Conservation (phyloP, 2,797 vertebrate species). For the Rhinatrema bivittatum region DNA sequence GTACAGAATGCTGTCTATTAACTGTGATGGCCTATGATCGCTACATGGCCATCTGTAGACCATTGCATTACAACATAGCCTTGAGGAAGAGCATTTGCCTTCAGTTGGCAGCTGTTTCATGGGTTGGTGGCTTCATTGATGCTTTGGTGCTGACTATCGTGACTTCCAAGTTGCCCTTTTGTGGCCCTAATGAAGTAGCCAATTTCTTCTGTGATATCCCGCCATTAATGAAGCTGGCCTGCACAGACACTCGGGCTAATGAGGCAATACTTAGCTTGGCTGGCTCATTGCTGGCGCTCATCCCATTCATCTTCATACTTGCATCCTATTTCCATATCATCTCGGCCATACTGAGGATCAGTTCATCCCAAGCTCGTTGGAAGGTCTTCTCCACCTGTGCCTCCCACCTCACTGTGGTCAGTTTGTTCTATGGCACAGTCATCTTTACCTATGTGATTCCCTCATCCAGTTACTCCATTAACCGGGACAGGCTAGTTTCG, state of each 20-base stretch:
- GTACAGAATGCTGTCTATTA: conserved; percentile 12
- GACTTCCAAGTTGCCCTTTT: conserved; percentile 12
- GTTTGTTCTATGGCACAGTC: conserved; percentile 11
- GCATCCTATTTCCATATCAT: conserved; percentile 11
- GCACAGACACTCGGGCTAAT: conserved; percentile 5
- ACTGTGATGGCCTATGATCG: conserved; percentile 15
- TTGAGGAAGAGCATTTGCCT: conserved; percentile 7
- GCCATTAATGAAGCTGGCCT: conserved; percentile 10
- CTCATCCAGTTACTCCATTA: not conserved
- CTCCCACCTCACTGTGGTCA: conserved; percentile 11
- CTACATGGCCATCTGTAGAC: conserved; percentile 15
- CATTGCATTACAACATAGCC: conserved; percentile 9
- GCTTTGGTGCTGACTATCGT: conserved; percentile 11
- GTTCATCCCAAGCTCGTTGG: not conserved
- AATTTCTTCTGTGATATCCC: conserved; percentile 16
- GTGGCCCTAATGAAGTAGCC: conserved; percentile 14
- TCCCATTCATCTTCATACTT: conserved; percentile 5
- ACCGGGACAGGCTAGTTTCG: conserved; percentile 13
- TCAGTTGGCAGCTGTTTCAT: not conserved
- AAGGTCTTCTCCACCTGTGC: conserved; percentile 15
- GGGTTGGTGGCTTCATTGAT: conserved; percentile 6
- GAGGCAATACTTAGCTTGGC: conserved; percentile 8
- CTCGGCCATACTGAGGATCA: conserved; percentile 6
- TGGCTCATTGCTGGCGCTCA: conserved; percentile 5
- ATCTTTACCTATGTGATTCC: conserved; percentile 8